Base-by-base conservation (phyloP, 2,888 invertebrate genomes). In the Cylindroiulus punctatus region DNA sequence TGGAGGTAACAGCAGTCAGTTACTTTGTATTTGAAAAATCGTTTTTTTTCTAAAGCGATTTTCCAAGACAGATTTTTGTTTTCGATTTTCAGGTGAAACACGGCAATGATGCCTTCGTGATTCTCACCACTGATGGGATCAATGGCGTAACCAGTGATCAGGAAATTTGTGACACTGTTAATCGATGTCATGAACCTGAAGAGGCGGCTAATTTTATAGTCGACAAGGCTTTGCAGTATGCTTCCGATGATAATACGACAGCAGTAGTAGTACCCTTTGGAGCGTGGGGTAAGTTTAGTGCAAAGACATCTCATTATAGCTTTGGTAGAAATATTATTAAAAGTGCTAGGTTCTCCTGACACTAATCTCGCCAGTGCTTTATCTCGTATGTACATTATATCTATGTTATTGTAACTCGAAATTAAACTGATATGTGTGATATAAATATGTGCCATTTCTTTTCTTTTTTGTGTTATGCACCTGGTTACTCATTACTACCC, bases 231-330 rank as follows among this genome's bases (percentile, higher is more conserved):
- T 89, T 92, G 87, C 91, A 92, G 86, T 92, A 91, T 89, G 92
- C 92, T 7, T 91, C 92, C 3, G 92, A 92, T 87, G 92, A 92
- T 89, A 92, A 92, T 89, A 90, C 91, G 52, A 92, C 92, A 2
- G 91, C 91, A 36, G 88, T 92, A 19, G 90, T 92, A 19, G 89
- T 92, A 8, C 92, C 92, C 5, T 91, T 92, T 87, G 92, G 92
- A 10, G 91, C 92, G 0, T 92, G 92, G 92, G 92, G 92, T 40
- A 92, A 91, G 83, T 88, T 86, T 57, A 40, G 85, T 47, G 85
- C 76, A 2, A 44, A 76, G n/a, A 83, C 86, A 36, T 76, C 85
- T 32, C 85, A 84, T 81, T 86, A 86, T 52, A 87, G 85, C 36
- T 87, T 88, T 32, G 87, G 87, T 26, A 87, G 87, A 85, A 88